Evolutionary conservation across 2,113 vertebrate genomes (phyloP).

Genomic region (Atractosteus spatula): DNA sequence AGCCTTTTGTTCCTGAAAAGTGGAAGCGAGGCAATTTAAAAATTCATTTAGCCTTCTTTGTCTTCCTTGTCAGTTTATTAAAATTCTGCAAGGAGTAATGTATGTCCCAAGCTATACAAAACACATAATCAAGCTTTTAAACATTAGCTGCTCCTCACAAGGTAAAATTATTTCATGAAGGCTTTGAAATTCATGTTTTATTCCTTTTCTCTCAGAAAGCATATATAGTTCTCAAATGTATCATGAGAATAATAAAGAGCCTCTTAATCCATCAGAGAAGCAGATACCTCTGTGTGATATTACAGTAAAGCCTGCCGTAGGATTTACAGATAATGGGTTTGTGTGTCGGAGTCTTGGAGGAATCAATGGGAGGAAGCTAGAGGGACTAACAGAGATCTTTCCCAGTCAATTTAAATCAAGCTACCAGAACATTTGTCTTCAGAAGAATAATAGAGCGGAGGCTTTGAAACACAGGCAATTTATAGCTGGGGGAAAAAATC

Average conservation of each 20-base stretch:
- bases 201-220: constrained; percentile 13
- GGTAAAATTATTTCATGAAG: constrained; percentile 8
- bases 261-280: constrained; percentile 16
- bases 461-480: constrained; percentile 16
- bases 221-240: constrained; percentile 1
- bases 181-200: constrained; percentile 11
- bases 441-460: constrained; percentile 17
- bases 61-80: constrained; percentile 70
- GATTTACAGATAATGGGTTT: constrained; percentile 24
- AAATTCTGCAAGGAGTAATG: constrained; percentile 64
- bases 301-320: constrained; percentile 37
- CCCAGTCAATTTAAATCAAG: constrained; percentile 58
- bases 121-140: constrained; percentile 71
- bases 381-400: constrained; percentile 29
- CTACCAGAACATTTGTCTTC: constrained; percentile 23
- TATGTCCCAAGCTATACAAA: constrained; percentile 65
- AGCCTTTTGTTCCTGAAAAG: too few species aligned
- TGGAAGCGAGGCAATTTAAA: constrained; percentile 43
- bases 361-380: constrained; percentile 41
- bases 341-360: constrained; percentile 36
- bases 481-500: constrained; percentile 35
- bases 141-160: constrained; percentile 31
- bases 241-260: constrained; percentile 14
- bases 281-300: constrained; percentile 30
- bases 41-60: constrained; percentile 59